Conservation (phyloP, 2,797 vertebrate species). For the Xenopus petersii region DNA sequence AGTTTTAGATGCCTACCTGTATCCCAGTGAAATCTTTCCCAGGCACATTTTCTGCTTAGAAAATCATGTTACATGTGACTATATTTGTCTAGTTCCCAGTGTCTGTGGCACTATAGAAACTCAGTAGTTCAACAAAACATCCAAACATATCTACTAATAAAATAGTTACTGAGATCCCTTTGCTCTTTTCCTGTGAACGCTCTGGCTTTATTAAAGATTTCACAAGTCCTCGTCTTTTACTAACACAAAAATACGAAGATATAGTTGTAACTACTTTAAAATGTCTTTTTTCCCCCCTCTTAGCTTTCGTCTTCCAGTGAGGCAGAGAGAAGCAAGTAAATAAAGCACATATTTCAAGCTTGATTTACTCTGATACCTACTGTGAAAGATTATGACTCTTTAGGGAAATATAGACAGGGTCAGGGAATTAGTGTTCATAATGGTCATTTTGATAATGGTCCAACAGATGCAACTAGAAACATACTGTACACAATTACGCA, state of each 20-base stretch:
- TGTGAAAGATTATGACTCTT: conserved; percentile 99
- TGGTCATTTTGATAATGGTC: conserved; percentile 98
- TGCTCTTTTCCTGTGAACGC: not conserved
- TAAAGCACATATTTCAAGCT: conserved; percentile 99
- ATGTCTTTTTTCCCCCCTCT: conserved; percentile 41
- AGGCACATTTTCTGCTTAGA: too few species aligned
- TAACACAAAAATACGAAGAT: not conserved
- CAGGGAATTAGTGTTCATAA: conserved; percentile 99
- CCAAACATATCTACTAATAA: too few species aligned
- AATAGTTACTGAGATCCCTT: too few species aligned
- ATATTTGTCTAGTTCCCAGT: too few species aligned
- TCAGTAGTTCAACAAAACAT: too few species aligned
- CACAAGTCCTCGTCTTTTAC: not conserved
- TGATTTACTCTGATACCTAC: conserved; percentile 98
- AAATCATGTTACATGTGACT: too few species aligned
- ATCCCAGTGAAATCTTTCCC: too few species aligned
- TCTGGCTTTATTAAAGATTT: not conserved
- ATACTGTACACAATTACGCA: conserved; percentile 93
- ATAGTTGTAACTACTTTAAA: conserved; percentile 46
- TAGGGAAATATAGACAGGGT: conserved; percentile 99
- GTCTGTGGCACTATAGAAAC: too few species aligned
- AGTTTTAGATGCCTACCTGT: too few species aligned
- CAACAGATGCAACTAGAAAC: conserved; percentile 88
- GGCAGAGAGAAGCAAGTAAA: conserved; percentile 81
- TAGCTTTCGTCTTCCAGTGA: conserved; percentile 61